phyloP scores from a whole-genome alignment of 2,113 vertebrate genomes.

The Nerophis ophidion region DNA sequence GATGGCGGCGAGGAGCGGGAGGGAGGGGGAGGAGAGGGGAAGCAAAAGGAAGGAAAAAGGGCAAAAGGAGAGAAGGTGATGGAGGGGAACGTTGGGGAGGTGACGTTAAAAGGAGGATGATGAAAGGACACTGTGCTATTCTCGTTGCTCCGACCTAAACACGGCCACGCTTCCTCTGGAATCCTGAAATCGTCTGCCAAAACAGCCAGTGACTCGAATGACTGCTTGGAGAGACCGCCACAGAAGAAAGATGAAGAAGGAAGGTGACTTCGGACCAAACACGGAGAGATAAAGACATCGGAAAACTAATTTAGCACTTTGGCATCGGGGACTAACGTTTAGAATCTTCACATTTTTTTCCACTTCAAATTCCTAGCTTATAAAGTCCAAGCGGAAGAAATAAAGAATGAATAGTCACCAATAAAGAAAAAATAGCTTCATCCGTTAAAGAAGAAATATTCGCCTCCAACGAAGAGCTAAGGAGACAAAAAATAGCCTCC shows the following conservation, averaged over 20 bases:
- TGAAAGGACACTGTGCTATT: slow-evolving; percentile 61
- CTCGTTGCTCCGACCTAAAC: slow-evolving; percentile 51
- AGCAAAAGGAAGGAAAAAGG: slow-evolving; percentile 39
- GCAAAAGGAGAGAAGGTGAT: slow-evolving; percentile 55
- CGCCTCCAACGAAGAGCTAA: too few species aligned
- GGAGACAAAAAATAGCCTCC: too few species aligned
- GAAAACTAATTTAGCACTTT: too few species aligned
- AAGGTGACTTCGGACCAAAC: too few species aligned
- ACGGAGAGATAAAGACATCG: too few species aligned
- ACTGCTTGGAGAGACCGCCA: slow-evolving; percentile 44
- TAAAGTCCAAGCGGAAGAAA: too few species aligned
- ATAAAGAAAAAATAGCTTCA: too few species aligned
- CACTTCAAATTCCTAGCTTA: too few species aligned
- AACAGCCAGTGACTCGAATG: slow-evolving; percentile 53
- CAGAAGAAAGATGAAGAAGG: slow-evolving; percentile 9
- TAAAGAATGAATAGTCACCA: too few species aligned
- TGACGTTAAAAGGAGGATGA: slow-evolving; percentile 60
- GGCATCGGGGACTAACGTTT: too few species aligned
- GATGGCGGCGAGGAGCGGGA: slow-evolving; percentile 24
- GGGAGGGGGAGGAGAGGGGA: slow-evolving; percentile 31
- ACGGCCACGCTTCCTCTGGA: slow-evolving; percentile 53
- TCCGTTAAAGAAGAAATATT: too few species aligned
- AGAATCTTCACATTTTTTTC: too few species aligned
- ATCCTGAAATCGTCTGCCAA: slow-evolving; percentile 56
- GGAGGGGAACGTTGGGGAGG: slow-evolving; percentile 48